Percentiles rank a stretch among this genome's conserved stretches.
phyloP scores from a whole-genome alignment of 2,797 vertebrate genomes.

The Peromyscus eremicus region DNA sequence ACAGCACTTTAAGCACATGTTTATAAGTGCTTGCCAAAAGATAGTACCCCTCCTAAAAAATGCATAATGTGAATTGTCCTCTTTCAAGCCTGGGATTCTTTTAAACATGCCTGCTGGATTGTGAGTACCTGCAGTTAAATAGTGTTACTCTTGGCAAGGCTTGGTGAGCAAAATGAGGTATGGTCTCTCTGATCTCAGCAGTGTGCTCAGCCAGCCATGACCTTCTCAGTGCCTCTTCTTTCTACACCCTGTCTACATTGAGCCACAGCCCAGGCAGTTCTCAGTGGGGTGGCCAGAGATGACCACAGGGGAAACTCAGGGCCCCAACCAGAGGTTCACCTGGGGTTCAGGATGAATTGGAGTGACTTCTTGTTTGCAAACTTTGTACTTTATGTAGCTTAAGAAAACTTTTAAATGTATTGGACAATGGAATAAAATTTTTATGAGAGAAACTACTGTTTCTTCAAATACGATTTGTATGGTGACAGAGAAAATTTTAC shows the following conservation, averaged over 20 bases:
- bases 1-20: slow-evolving; percentile 69
- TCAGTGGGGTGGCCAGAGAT: slow-evolving; percentile 90
- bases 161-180: slow-evolving; percentile 89
- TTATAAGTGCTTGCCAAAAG: slow-evolving; percentile 84
- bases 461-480: slow-evolving; percentile 26
- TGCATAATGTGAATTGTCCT: slow-evolving; percentile 85
- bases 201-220: slow-evolving; percentile 89
- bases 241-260: slow-evolving; percentile 88
- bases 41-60: slow-evolving; percentile 87
- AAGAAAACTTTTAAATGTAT: slow-evolving; percentile 65
- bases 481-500: not conserved
- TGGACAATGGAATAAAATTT: slow-evolving; percentile 64
- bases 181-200: slow-evolving; percentile 91
- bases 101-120: slow-evolving; percentile 87
- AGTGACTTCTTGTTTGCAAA: slow-evolving; percentile 79
- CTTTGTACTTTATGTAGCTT: slow-evolving; percentile 71
- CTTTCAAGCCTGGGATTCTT: slow-evolving; percentile 87
- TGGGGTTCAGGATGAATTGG: slow-evolving; percentile 88
- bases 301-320: slow-evolving; percentile 86
- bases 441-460: slow-evolving; percentile 23
- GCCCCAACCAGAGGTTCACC: slow-evolving; percentile 84
- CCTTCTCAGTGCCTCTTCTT: slow-evolving; percentile 91
- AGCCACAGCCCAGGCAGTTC: slow-evolving; percentile 87
- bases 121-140: slow-evolving; percentile 92
- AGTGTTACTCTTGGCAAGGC: slow-evolving; percentile 91